These are phyloP conservation scores for Pelvicachromis taeniatus DNA, from an alignment of 2,113 vertebrate genomes.

Conservation along the genomic window DNA sequence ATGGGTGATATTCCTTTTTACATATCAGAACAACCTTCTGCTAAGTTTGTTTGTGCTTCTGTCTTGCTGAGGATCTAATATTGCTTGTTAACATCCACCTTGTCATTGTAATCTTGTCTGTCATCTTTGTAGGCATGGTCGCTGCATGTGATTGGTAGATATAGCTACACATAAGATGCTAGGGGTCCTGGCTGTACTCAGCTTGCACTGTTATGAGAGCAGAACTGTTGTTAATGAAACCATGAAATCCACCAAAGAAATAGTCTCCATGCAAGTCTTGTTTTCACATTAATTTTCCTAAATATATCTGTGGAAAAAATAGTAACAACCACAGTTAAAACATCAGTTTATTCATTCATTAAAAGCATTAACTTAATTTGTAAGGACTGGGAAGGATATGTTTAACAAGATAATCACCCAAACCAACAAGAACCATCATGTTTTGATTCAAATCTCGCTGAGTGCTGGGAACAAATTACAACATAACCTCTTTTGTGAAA, in stretches of 20 bases:
- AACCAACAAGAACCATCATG: background rate
- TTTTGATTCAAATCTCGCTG: background rate
- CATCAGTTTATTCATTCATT: background rate
- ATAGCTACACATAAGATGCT: background rate
- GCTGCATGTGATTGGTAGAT: background rate
- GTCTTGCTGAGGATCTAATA: background rate
- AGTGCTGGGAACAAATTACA: background rate
- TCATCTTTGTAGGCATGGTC: background rate
- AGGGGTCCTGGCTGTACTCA: background rate
- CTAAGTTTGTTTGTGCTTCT: background rate
- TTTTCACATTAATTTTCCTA: background rate
- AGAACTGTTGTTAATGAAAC: background rate
- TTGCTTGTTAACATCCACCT: background rate
- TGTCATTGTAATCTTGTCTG: background rate
- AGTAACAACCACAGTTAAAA: background rate
- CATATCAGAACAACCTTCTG: background rate
- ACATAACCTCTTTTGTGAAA: background rate
- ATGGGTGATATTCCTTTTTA: background rate
- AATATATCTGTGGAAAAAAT: background rate
- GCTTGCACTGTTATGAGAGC: background rate
- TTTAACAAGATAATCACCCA: background rate
- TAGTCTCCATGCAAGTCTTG: background rate
- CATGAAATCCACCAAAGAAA: background rate
- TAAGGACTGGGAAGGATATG: background rate
- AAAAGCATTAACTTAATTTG: background rate